Conservation (phyloP, 2,888 invertebrate species). For the Mythimna pallens region DNA sequence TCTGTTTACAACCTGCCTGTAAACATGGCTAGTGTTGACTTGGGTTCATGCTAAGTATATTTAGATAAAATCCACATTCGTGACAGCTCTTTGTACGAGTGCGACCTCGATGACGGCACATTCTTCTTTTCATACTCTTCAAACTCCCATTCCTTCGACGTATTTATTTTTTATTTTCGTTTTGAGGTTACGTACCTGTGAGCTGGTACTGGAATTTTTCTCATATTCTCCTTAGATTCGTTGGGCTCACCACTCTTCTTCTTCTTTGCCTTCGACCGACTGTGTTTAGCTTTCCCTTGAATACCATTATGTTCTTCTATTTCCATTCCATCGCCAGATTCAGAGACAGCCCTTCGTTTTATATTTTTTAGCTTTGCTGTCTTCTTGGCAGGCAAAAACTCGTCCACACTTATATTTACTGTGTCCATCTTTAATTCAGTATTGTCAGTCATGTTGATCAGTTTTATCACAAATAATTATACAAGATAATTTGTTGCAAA, state of each 20-base stretch:
- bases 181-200: slow-evolving; percentile 92
- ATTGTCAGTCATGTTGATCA: slow-evolving; percentile 43
- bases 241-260: slow-evolving; percentile 85
- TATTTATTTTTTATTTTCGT: slow-evolving; percentile 11
- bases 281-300: slow-evolving; percentile 81
- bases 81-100: too few relatives aligned
- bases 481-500: slow-evolving; percentile 48
- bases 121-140: too few relatives aligned
- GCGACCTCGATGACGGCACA: too few relatives aligned
- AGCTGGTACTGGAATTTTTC: slow-evolving; percentile 97
- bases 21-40: too few relatives aligned
- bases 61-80: neutral
- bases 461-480: slow-evolving; percentile 8
- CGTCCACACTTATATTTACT: slow-evolving; percentile 88
- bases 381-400: slow-evolving; percentile 89
- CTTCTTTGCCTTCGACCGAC: slow-evolving; percentile 83
- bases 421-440: slow-evolving; percentile 79
- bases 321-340: slow-evolving; percentile 91
- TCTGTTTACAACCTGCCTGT: too few relatives aligned
- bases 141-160: too few relatives aligned
- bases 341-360: slow-evolving; percentile 87
- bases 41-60: too few relatives aligned
- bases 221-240: slow-evolving; percentile 91
- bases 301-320: slow-evolving; percentile 93
- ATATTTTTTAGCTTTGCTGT: slow-evolving; percentile 86